Conservation (phyloP, 2,888 invertebrate genomes). For the Phoenoteleia sp. region DNA sequence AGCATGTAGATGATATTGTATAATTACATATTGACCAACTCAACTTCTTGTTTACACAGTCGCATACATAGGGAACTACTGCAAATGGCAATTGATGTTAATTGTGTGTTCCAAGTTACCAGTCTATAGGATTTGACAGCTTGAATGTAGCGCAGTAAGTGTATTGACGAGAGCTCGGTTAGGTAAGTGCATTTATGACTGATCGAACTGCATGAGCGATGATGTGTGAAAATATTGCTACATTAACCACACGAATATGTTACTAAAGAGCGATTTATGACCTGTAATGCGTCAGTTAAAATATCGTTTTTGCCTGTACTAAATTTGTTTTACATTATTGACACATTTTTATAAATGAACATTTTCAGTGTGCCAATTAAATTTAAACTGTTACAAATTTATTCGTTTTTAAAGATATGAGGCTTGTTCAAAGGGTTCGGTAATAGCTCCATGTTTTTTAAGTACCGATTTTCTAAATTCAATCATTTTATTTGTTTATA, state of each 20-base stretch:
- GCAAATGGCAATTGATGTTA: conserved; percentile 66
- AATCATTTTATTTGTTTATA: no score
- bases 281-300: conserved; percentile 25
- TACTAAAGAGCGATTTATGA: conserved; percentile 49
- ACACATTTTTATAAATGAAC: conserved; percentile 28
- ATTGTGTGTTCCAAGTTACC: conserved; percentile 60
- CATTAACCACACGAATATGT: conserved; percentile 55
- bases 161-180: conserved; percentile 52
- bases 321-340: conserved; percentile 8
- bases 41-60: conserved; percentile 57
- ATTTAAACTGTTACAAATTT: no score
- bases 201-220: conserved; percentile 60
- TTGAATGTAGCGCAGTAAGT: conserved; percentile 50
- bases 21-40: conserved; percentile 55
- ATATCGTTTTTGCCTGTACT: conserved; percentile 22
- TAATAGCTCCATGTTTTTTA: no score
- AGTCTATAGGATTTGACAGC: conserved; percentile 61
- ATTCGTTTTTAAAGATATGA: no score
- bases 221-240: conserved; percentile 62
- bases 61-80: conserved; percentile 45
- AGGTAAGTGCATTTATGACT: conserved; percentile 65
- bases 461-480: no score
- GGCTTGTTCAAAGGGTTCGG: no score
- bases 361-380: no score
- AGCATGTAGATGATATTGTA: conserved; percentile 59